These are phyloP conservation scores for Alouatta caraya DNA, from an alignment of 2,797 vertebrate genomes.

Conservation along the genomic window DNA sequence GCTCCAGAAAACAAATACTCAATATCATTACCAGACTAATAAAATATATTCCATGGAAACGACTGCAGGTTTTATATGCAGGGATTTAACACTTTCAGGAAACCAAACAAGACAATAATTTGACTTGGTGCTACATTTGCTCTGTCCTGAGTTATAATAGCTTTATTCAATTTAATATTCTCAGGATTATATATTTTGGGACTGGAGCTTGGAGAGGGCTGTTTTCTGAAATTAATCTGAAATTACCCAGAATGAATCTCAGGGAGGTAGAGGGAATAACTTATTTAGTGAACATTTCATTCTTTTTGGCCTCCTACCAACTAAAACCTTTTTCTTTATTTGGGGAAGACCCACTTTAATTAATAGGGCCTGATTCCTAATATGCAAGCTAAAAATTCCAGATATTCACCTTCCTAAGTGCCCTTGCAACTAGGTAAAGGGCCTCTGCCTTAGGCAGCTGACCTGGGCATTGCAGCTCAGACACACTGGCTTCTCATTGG, in stretches of 20 bases:
- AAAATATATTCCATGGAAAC: constrained; percentile 41
- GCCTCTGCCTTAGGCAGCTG: neutral
- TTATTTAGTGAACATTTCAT: neutral
- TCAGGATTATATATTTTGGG: neutral
- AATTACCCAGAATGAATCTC: neutral
- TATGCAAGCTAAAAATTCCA: neutral
- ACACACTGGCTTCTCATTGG: neutral
- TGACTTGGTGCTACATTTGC: neutral
- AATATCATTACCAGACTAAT: constrained; percentile 60
- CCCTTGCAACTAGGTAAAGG: neutral
- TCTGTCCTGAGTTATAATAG: neutral
- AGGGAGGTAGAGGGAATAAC: neutral
- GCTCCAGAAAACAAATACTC: constrained; percentile 52
- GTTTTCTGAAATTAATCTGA: constrained; percentile 29
- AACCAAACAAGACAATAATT: constrained; percentile 16
- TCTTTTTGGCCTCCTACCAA: neutral
- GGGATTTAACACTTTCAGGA: constrained; percentile 30
- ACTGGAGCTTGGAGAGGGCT: neutral
- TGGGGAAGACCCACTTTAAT: neutral
- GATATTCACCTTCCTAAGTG: neutral
- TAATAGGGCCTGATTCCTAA: neutral
- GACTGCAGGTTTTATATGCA: neutral
- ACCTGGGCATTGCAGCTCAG: neutral
- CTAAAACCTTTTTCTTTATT: neutral
- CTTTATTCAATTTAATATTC: constrained; percentile 8